phyloP scores from a whole-genome alignment of 2,888 invertebrate genomes.

The Troglohyphantes excavatus region DNA sequence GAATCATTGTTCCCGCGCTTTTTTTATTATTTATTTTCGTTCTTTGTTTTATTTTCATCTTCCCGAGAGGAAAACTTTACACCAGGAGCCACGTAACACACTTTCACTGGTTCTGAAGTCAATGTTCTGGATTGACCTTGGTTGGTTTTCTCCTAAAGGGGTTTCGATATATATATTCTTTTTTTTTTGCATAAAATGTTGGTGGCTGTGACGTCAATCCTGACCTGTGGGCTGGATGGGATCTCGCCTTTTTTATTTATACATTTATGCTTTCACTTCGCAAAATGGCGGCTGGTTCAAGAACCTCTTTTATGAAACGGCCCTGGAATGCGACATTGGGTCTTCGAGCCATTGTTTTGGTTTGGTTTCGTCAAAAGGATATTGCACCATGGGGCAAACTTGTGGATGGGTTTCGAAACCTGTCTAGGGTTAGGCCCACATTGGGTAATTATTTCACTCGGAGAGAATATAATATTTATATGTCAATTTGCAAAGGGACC shows the following conservation, averaged over 20 bases:
- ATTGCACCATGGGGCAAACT: neutral
- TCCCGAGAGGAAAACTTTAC: constrained; percentile 37
- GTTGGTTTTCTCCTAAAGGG: constrained; percentile 25
- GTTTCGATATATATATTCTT: constrained; percentile 9
- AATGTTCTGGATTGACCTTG: constrained; percentile 71
- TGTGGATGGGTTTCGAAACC: neutral
- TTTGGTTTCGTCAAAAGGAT: constrained; percentile 24
- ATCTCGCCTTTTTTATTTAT: constrained; percentile 52
- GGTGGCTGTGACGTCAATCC: constrained; percentile 59
- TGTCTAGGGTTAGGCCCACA: neutral
- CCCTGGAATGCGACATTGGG: constrained; percentile 12
- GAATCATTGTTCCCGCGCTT: constrained; percentile 48
- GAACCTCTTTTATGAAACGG: constrained; percentile 50
- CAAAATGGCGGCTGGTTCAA: constrained; percentile 47
- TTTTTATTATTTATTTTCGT: constrained; percentile 17
- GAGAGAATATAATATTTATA: neutral
- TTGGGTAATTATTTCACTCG: neutral
- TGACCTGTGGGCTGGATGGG: constrained; percentile 73
- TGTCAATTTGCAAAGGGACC: neutral
- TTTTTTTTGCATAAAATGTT: constrained; percentile 63
- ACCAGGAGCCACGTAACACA: constrained; percentile 71
- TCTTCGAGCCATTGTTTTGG: constrained; percentile 2
- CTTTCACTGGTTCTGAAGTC: constrained; percentile 71
- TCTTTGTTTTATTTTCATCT: constrained; percentile 47
- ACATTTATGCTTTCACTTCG: constrained; percentile 63